Evolutionary conservation across 2,888 invertebrate genomes (phyloP).

Genomic region (Hypomecis atomaria): DNA sequence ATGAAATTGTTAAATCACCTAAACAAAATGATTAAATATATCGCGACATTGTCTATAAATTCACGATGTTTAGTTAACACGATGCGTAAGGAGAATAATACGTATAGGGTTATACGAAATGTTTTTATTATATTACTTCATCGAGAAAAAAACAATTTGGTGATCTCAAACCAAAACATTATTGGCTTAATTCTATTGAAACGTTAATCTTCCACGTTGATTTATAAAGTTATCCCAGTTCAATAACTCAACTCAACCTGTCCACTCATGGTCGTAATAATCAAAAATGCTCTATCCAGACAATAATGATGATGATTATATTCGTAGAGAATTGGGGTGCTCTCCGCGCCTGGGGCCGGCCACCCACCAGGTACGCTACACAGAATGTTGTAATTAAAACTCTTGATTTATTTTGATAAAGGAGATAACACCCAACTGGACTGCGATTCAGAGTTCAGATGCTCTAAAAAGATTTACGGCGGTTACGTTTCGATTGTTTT

Average conservation of each 20-base stretch:
- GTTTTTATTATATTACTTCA: not conserved
- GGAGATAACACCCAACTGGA: conserved; percentile 57
- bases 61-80: conserved; percentile 7
- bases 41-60: too few species aligned
- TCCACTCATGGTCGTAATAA: conserved; percentile 58
- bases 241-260: conserved; percentile 48
- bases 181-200: not conserved
- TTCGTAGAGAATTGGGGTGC: conserved; percentile 56
- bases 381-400: conserved; percentile 69
- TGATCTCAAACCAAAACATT: conserved; percentile 2
- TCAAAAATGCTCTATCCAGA: conserved; percentile 55
- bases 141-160: conserved; percentile 1
- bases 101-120: not conserved
- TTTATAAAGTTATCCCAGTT: conserved; percentile 27
- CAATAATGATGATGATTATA: conserved; percentile 64
- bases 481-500: conserved; percentile 34
- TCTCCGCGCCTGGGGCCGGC: conserved; percentile 58
- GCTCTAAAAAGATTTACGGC: conserved; percentile 51
- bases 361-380: conserved; percentile 65
- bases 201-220: conserved; percentile 16
- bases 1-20: conserved; percentile 27
- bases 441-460: conserved; percentile 51
- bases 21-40: too few species aligned
- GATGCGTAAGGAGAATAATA: not conserved
- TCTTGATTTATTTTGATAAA: conserved; percentile 69